Base-by-base conservation (phyloP, 2,888 invertebrate species). In the Autographa pulchrina region DNA sequence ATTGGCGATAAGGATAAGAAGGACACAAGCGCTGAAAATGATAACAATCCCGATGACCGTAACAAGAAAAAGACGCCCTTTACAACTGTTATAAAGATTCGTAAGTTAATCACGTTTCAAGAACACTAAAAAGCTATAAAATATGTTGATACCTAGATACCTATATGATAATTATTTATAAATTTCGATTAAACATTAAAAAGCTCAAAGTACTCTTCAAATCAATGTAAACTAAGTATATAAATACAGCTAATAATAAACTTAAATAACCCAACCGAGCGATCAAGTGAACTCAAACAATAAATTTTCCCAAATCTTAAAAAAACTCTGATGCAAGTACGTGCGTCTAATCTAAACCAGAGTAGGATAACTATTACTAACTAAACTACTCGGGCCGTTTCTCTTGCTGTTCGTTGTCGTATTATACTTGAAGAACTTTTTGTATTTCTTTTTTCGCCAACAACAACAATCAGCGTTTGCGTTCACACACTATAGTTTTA, bases 21-120 rank as follows among this genome's bases (percentile, higher is more conserved):
- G 72, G 85, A 87, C 73, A 78, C 75, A 68, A 84, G 79, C 52
- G 70, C 78, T 32, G 85, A 83, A 62, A 82, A 80, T 41, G 83
- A 77, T 25, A 83, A 74, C 68, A 82, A 81, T 48, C 82, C 88
- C 62, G 90, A 88, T 62, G 87, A 25, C 11, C 54, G 85, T 78
- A 82, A 77, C 68, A 88, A 85, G 77, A 92, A 87, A 74, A 88
- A 86, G 70, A 81, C 86, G 5, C 87, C 91, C 18, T 89, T 92
- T 74, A 89, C 89, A 62, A 92, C 92, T 35, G 89, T 94, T 70
- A 88, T 94, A 75, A 92, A 93, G 87, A 91, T 92, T 85, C 92
- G 95, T 95, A 92, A 95, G 95, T 94, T 73, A 62, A 64, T 62
- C 35, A 43, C 32, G 41, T 32, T 77, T 60, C 48, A 68, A 65